Base-by-base conservation (phyloP, 2,113 vertebrate genomes). In the Morphnarchus princeps region DNA sequence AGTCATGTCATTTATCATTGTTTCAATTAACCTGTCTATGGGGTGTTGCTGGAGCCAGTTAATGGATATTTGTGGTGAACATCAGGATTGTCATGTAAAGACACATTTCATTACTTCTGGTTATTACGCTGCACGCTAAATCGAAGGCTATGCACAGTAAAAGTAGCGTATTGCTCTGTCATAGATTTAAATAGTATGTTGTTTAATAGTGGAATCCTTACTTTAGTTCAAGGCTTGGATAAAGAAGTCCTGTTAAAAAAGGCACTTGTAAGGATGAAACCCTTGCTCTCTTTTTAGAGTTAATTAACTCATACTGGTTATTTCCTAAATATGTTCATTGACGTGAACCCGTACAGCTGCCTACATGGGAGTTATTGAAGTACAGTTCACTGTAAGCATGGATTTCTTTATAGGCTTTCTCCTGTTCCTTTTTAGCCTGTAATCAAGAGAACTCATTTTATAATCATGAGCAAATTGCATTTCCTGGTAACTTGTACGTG, bases 321-420 rank as follows among this genome's bases (percentile, higher is more conserved):
- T 69, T 92, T 89, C 40, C 29, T 71, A 19, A 67, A 29, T 7
- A 3, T 1, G 3, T n/a, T 69, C 13, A 12, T 32, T 52, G 58
- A 9, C 3, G 1, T 43, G 34, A 62, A 29, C 24, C 13, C 5
- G 2, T 13, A 4, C 14, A 67, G 1, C 29, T 42, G 10, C 19
- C 52, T 55, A 5, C 3, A 1, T 15, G 42, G 22, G 58, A 70
- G 9, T 28, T 55, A 24, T 3, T 57, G 69, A 42, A 47, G 47
- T 3, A 3, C 1, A 0, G 2, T 11, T 67, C 43, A 3, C 26
- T 32, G 0, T 13, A 40, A 55, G 31, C 2, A 5, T 58, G 72
- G 11, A 28, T 81, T 83, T 77, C 59, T 70, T 19, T 50, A 42
- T 3, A 34, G 62, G 8, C 36, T 85, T 88, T 42, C 40, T 81